These are phyloP conservation scores for Tamandua tetradactyla DNA, from an alignment of 2,797 vertebrate species.

Conservation along the genomic window DNA sequence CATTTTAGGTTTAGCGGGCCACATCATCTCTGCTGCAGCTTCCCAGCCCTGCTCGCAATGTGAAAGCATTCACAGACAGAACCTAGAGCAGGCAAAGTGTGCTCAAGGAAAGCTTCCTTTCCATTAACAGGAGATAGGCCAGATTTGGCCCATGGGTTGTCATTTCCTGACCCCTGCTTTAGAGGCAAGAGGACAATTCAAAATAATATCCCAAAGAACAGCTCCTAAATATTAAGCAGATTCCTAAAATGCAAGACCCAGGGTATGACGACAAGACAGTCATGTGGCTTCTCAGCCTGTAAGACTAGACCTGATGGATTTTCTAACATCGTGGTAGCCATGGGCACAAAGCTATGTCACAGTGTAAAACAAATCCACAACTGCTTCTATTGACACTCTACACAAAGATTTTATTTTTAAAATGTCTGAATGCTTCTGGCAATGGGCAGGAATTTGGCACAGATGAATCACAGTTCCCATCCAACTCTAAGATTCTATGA, in stretches of 20 bases:
- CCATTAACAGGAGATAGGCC: too few relatives aligned
- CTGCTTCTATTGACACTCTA: background rate
- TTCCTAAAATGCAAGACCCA: background rate
- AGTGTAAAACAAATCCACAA: background rate
- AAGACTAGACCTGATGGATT: background rate
- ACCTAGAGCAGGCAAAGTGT: background rate
- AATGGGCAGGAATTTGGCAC: conserved; percentile 32
- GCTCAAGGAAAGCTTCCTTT: background rate
- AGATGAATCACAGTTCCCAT: conserved; percentile 30
- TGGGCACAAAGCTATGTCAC: background rate
- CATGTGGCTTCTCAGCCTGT: background rate
- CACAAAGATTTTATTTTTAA: conserved; percentile 41
- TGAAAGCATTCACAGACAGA: background rate
- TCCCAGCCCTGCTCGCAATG: background rate
- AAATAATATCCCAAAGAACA: background rate
- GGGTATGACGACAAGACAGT: background rate
- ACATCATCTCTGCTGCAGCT: too few relatives aligned
- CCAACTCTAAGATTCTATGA: conserved; percentile 49
- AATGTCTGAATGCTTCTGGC: conserved; percentile 39
- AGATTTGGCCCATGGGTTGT: background rate
- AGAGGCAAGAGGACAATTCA: background rate
- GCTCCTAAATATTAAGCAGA: background rate
- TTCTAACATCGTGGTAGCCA: background rate
- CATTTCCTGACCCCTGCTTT: background rate
- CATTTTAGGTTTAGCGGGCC: background rate